Conservation (phyloP, 2,113 vertebrate species). For the Trachemys scripta region DNA sequence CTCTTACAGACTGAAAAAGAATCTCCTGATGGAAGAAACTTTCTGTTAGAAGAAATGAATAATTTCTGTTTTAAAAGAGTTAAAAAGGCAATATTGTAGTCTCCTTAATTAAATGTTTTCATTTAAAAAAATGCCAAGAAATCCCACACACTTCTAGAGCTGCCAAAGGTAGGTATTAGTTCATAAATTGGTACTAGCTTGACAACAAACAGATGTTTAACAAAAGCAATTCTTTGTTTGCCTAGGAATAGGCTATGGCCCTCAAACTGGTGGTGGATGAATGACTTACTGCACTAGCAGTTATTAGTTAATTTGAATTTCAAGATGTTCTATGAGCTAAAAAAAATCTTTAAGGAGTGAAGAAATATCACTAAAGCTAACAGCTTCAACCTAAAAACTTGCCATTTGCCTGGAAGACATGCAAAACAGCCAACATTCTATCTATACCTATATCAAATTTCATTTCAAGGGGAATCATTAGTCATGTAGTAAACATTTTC, state of each 20-base stretch:
- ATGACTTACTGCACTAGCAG: neutral
- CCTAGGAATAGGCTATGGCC: neutral
- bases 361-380: neutral
- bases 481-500: neutral
- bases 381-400: neutral
- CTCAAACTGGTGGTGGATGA: neutral
- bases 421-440: neutral
- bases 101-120: neutral
- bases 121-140: neutral
- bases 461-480: neutral
- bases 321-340: neutral
- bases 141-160: neutral
- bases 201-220: neutral
- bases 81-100: neutral
- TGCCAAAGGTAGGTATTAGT: neutral
- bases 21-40: neutral
- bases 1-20: neutral
- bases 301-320: neutral
- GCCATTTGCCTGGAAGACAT: neutral
- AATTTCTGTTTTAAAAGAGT: neutral
- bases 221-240: neutral
- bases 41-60: neutral
- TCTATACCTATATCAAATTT: fast-evolving
- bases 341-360: neutral
- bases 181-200: neutral